These are phyloP conservation scores for Cantharis rufa DNA, from an alignment of 2,888 invertebrate species.

Conservation along the genomic window DNA sequence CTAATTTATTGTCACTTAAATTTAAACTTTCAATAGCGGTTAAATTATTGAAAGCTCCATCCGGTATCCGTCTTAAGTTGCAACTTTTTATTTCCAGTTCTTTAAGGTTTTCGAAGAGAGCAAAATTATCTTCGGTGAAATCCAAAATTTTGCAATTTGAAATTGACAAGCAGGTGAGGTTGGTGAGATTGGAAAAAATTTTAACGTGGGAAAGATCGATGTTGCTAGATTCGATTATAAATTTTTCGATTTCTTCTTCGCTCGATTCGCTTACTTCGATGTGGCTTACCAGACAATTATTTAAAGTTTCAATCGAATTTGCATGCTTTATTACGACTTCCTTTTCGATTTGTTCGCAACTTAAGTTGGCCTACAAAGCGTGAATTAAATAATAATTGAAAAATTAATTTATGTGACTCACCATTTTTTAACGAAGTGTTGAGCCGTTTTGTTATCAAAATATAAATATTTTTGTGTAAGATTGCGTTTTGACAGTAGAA, in stretches of 20 bases:
- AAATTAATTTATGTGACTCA: background rate
- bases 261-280: background rate
- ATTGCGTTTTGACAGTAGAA: background rate
- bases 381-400: background rate
- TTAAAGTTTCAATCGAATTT: background rate
- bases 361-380: background rate
- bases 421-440: background rate
- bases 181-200: background rate
- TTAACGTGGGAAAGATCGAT: background rate
- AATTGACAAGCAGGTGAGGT: background rate
- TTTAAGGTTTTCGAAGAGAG: background rate
- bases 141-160: slow-evolving; percentile 2
- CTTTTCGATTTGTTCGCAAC: background rate
- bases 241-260: background rate
- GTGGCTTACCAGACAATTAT: background rate
- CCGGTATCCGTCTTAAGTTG: background rate
- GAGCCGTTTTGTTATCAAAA: background rate
- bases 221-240: slow-evolving; percentile 3
- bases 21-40: background rate
- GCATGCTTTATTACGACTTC: background rate
- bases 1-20: slow-evolving; percentile 8
- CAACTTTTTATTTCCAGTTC: background rate
- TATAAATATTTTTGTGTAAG: background rate
- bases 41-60: slow-evolving; percentile 5
- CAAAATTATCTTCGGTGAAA: background rate